Base-by-base conservation (phyloP, 2,888 invertebrate species). In the Matsumyia berberina region DNA sequence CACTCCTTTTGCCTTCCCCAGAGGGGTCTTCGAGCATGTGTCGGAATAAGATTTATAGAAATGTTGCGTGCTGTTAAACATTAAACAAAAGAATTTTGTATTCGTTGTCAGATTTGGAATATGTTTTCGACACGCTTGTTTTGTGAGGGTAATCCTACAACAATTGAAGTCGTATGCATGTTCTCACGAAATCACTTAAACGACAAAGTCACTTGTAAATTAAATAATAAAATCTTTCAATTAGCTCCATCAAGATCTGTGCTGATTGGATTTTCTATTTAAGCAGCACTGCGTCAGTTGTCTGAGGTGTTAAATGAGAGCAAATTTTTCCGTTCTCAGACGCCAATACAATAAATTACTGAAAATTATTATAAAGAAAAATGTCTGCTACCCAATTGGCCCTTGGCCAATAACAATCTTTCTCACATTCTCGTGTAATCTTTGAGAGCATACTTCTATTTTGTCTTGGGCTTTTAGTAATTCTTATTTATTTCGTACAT, bases 31-130 rank as follows among this genome's bases (percentile, higher is more conserved):
- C 35, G 33, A 44, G 11, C 44, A 33, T 46, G 53, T 64, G 33
- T 44, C 44, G 9, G 15, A 49, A 53, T 12, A 37, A 64, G 15
- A 64, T 77, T 77, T 58, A 37, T 77, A 11, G 33, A 70, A 70
- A 57, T 35, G 15, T 42, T 74, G 82, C 82, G 77, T 82, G 82
- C 17, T 53, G 42, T 11, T 33, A 66, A 15, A 8, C 51, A 82
- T 72, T 82, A 53, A 67, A 55, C 37, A 66, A 55, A 46, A 66
- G 44, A 51, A 60, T 60, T 70, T 29, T 39, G 64, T 72, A 77
- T 53, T 60, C 49, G 19, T 44, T 77, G 82, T 77, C 77, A 72
- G 82, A 46, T 72, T 77, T 51, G 64, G 15, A 73, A 66, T 66
- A 42, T 24, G 42, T 31, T 60, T 66, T 66, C 37, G 37, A 72